Evolutionary conservation across 2,888 invertebrate species (phyloP).

Genomic region (Caenorhabditis sp.): DNA sequence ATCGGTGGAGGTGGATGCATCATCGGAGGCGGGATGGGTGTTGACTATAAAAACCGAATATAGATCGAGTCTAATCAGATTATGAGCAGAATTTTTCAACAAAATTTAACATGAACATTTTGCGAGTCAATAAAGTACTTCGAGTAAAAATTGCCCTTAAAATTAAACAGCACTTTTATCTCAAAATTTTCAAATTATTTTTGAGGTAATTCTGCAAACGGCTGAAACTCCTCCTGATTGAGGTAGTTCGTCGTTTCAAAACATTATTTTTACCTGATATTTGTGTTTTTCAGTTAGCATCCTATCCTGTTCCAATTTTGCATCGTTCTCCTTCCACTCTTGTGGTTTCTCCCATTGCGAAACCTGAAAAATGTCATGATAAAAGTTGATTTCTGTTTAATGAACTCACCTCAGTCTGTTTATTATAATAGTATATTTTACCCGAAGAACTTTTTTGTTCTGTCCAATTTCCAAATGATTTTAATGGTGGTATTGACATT

Average conservation of each 20-base stretch:
- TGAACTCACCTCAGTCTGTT: not conserved
- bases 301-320: not conserved
- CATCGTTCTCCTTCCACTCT: conserved; percentile 2
- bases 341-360: conserved; percentile 8
- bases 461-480: conserved; percentile 8
- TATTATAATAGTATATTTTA: conserved; percentile 6
- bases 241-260: not conserved
- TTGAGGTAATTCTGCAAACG: no score
- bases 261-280: not conserved
- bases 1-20: not conserved
- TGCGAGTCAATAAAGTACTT: no score
- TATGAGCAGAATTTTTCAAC: not conserved
- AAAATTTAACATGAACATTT: no score
- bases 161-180: no score
- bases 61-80: no score
- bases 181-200: no score
- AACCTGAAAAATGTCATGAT: not conserved
- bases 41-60: no score
- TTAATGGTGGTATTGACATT: not conserved
- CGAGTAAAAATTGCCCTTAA: no score
- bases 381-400: not conserved
- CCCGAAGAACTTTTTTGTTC: conserved; percentile 3
- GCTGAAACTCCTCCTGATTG: no score
- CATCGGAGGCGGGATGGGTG: not conserved
- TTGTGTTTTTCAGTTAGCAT: not conserved